Percentiles rank a stretch among this genome's conserved stretches.
Conservation (phyloP, 2,113 vertebrate species). For the Vidua chalybeata region DNA sequence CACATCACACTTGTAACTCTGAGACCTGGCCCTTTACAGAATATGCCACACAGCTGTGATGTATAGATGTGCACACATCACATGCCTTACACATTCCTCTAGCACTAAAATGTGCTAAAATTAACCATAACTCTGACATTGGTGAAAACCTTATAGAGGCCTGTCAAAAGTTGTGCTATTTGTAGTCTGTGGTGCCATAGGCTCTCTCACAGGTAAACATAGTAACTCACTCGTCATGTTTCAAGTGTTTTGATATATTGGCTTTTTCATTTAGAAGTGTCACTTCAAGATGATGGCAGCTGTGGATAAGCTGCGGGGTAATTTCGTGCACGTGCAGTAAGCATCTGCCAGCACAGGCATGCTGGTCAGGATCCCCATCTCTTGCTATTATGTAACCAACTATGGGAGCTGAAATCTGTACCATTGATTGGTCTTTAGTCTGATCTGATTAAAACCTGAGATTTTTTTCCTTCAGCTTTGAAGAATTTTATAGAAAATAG, state of each 20-base stretch:
- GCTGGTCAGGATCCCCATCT: not conserved
- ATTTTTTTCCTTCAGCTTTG: not conserved
- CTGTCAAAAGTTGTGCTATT: not conserved
- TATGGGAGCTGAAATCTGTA: not conserved
- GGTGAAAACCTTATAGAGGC: not conserved
- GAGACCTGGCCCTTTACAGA: not conserved
- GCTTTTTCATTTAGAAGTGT: not conserved
- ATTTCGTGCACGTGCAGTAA: accelerated
- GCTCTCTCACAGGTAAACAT: not conserved
- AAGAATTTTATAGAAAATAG: not conserved
- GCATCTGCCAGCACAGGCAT: not conserved
- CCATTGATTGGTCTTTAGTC: not conserved
- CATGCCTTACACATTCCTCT: not conserved
- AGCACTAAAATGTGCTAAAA: not conserved
- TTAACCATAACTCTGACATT: not conserved
- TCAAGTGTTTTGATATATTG: not conserved
- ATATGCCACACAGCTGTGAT: not conserved
- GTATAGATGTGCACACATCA: not conserved
- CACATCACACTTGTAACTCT: not conserved
- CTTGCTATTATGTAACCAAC: not conserved
- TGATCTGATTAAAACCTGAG: not conserved
- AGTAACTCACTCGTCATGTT: not conserved
- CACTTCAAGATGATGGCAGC: not conserved
- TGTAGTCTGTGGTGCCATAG: not conserved
- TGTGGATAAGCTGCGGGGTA: not conserved